These are phyloP conservation scores for Enteromius mattozi DNA, from an alignment of 2,797 vertebrate genomes.

Conservation along the genomic window DNA sequence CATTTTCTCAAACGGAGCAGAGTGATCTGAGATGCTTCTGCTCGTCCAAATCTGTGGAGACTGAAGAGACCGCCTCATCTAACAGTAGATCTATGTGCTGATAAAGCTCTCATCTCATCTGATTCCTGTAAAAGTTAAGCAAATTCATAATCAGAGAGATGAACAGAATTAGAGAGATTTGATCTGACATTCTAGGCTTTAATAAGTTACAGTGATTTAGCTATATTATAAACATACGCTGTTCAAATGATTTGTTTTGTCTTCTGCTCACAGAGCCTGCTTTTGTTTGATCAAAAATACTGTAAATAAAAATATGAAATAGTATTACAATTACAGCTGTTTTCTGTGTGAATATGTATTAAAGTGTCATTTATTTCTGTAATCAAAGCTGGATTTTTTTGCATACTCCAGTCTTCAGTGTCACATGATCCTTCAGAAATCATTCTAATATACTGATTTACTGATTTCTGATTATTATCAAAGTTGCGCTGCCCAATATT, in stretches of 20 bases:
- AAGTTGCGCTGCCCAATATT: not conserved
- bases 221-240: not conserved
- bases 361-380: not conserved
- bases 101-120: not conserved
- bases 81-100: not conserved
- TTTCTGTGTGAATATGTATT: not conserved
- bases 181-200: not conserved
- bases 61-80: not conserved
- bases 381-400: not conserved
- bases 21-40: slow-evolving; percentile 27
- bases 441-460: not conserved
- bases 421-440: not conserved
- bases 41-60: slow-evolving; percentile 12
- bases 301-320: not conserved
- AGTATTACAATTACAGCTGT: accelerated
- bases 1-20: slow-evolving; percentile 56
- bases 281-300: not conserved
- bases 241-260: not conserved
- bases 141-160: not conserved
- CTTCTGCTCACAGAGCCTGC: not conserved
- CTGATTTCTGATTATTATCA: not conserved
- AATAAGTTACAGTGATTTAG: not conserved
- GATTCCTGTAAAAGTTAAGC: not conserved
- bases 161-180: not conserved
- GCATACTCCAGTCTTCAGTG: not conserved